These are phyloP conservation scores for Atrichornis clamosus DNA, from an alignment of 2,113 vertebrate genomes.

Conservation along the genomic window DNA sequence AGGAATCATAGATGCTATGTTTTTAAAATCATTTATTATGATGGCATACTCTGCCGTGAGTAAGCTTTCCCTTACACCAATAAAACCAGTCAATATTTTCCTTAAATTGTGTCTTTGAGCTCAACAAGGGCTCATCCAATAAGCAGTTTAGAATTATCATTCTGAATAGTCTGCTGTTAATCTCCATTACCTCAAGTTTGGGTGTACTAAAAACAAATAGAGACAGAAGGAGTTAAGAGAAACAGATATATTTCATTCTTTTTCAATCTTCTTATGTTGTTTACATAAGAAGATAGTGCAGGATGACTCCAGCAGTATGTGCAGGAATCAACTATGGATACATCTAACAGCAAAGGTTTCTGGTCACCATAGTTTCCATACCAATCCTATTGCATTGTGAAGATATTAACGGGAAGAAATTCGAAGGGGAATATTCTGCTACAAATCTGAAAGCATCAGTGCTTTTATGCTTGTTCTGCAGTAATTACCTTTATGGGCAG, in stretches of 20 bases:
- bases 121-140: not conserved
- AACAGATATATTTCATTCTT: not conserved
- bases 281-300: not conserved
- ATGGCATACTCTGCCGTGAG: not conserved
- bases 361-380: not conserved
- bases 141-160: not conserved
- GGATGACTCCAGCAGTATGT: not conserved
- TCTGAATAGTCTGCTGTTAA: not conserved
- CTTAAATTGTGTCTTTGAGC: not conserved
- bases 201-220: not conserved
- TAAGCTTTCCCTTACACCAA: not conserved
- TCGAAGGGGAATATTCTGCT: not conserved
- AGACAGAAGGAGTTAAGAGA: not conserved
- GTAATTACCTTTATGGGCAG: not conserved
- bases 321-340: not conserved
- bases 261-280: not conserved
- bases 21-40: not conserved
- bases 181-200: not conserved
- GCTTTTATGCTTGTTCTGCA: not conserved
- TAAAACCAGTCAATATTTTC: not conserved
- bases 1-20: not conserved
- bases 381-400: not conserved
- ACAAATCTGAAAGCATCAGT: not conserved
- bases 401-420: not conserved
- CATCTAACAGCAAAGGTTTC: not conserved